Evolutionary conservation across 2,888 invertebrate species (phyloP), one percentile per base, ranked within the genome.

Genomic region (Hesperia comma): DNA sequence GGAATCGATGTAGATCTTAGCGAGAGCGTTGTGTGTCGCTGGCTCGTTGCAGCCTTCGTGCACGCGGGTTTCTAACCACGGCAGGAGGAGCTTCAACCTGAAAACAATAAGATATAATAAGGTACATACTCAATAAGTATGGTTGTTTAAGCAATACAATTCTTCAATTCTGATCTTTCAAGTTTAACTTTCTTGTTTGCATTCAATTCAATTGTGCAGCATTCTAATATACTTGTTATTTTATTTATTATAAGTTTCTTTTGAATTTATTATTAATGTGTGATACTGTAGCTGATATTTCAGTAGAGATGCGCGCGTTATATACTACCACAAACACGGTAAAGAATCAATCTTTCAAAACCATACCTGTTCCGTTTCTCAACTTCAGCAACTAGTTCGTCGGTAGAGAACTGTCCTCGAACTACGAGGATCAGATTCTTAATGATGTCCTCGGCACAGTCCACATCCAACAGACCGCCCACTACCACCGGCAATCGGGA

Each of bases 1-100:
- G 72, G 99, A 98, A 89, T 99, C 99, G 78, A 99, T 99, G 93
- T 99, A 99, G 79, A 99, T 99, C 90, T 99, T 99, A 67, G 99
- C 99, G 74, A 99, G 93, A 0, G 99, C 99, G 89, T 99, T 99
- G 90, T 99, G 99, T 0, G 99, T 99, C 14, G 99, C 99, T 5
- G 99, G 97, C 83, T 99, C 99, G 12, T 96, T 96, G 82, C 98
- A 98, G 46, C 99, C 99, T 81, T 99, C 99, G 83, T 99, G 99
- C 26, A 99, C 97, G 67, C 99, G 95, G 0, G 98, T 98, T 85
- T 99, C 99, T 77, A 99, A 87, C 99, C 99, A 99, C 0, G 99
- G 98, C 60, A 99, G 93, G 15, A 99, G 93, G 63, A 99, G 93
- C 86, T 99, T 99, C 79, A 99, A 88, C 61, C 93, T 93, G 71